Conservation (phyloP, 1,140 invertebrate species). For the roundworm (Caenorhabditis elegans) region WBcel235 BX284605.5:7542001-7542500, state of each 20-base stretch:
- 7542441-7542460: too few species aligned
- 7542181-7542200: constrained; percentile 69
- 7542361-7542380: constrained; percentile 95
- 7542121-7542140: constrained; percentile 47
- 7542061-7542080: constrained; percentile 13
- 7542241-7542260: constrained; percentile 88
- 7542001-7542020: constrained; percentile 49
- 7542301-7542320: constrained; percentile 78
- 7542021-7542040: constrained; percentile 43
- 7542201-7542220: constrained; percentile 88
- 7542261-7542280: constrained; percentile 87
- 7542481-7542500: too few species aligned
- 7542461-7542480: too few species aligned
- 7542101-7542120: constrained; percentile 48
- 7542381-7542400: constrained; percentile 97
- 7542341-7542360: constrained; percentile 94
- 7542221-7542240: constrained; percentile 89
- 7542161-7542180: constrained; percentile 42
- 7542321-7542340: constrained; percentile 97
- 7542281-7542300: constrained; percentile 99
- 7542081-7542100: constrained; percentile 48
- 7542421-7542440: not conserved
- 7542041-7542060: constrained; percentile 48
- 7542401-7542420: constrained; percentile 80
- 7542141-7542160: constrained; percentile 18